Evolutionary conservation across 2,113 vertebrate species (phyloP).

Genomic region (Oncorhynchus tshawytscha): DNA sequence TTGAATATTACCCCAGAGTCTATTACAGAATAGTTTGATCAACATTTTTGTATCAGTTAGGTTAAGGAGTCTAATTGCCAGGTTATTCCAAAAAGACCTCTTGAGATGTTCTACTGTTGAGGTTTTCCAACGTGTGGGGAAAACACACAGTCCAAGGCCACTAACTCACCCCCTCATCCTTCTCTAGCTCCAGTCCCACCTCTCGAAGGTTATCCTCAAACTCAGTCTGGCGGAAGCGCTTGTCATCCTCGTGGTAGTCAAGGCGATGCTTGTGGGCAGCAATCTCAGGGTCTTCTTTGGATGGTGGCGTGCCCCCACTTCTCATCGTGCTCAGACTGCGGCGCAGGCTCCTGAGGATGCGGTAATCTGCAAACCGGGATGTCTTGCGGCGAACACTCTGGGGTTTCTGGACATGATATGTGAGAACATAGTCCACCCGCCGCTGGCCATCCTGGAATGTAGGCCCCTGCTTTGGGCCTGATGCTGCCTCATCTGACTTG

Average conservation of each 20-base stretch:
- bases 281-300: constrained; percentile 72
- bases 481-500: constrained; percentile 67
- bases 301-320: constrained; percentile 58
- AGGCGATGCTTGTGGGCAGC: constrained; percentile 64
- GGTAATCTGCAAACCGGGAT: constrained; percentile 56
- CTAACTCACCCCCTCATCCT: constrained; percentile 82
- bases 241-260: constrained; percentile 86
- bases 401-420: constrained; percentile 86
- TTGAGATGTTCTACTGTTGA: background rate
- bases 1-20: background rate
- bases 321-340: constrained; percentile 63
- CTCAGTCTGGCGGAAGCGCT: constrained; percentile 82
- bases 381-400: constrained; percentile 42
- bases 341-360: constrained; percentile 50
- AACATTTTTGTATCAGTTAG: background rate
- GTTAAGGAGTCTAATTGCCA: background rate
- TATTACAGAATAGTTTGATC: background rate
- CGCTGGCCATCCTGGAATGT: constrained; percentile 87
- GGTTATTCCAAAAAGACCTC: background rate
- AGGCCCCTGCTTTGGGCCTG: constrained; percentile 70
- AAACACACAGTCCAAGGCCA: background rate
- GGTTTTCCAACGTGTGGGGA: background rate
- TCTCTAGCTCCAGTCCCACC: constrained; percentile 91
- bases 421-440: constrained; percentile 90
- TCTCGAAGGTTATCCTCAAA: constrained; percentile 89